phyloP scores from a whole-genome alignment of 1,140 invertebrate species.

The Microplitis demolitor region DNA sequence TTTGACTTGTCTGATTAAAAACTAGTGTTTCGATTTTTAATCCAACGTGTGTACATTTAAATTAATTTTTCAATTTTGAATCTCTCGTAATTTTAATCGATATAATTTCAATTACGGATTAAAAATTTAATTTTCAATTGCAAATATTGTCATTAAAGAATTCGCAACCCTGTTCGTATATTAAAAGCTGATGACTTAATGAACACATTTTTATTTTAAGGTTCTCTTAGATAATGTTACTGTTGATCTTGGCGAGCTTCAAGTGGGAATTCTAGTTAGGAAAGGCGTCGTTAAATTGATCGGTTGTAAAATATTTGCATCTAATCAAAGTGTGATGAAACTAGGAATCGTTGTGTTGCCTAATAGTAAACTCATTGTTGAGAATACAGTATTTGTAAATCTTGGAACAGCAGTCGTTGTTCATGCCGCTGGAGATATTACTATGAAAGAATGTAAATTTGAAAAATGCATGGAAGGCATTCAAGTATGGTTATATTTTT shows the following conservation, averaged over 20 bases:
- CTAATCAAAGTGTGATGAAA: constrained; percentile 48
- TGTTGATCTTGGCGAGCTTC: constrained; percentile 48
- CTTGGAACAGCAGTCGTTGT: constrained; percentile 51
- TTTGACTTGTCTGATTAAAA: no score
- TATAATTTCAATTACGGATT: no score
- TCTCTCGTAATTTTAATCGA: no score
- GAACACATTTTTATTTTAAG: constrained; percentile 33
- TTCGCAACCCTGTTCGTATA: no score
- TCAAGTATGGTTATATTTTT: constrained; percentile 40
- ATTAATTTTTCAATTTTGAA: no score
- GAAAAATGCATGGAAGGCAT: constrained; percentile 51
- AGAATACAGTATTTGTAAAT: constrained; percentile 46
- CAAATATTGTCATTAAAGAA: no score
- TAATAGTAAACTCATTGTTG: constrained; percentile 45
- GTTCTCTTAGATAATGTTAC: constrained; percentile 50
- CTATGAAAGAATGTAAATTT: constrained; percentile 46
- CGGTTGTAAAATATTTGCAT: constrained; percentile 47
- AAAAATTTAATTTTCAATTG: no score
- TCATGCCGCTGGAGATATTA: constrained; percentile 43
- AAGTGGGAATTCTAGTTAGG: constrained; percentile 49
- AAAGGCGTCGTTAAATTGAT: constrained; percentile 44
- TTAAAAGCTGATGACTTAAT: neutral
- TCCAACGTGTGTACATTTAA: no score
- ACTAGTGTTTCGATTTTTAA: no score
- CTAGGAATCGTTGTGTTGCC: constrained; percentile 53